Evolutionary conservation across 2,888 invertebrate genomes (phyloP).

Genomic region (Drosophila meridionalis): DNA sequence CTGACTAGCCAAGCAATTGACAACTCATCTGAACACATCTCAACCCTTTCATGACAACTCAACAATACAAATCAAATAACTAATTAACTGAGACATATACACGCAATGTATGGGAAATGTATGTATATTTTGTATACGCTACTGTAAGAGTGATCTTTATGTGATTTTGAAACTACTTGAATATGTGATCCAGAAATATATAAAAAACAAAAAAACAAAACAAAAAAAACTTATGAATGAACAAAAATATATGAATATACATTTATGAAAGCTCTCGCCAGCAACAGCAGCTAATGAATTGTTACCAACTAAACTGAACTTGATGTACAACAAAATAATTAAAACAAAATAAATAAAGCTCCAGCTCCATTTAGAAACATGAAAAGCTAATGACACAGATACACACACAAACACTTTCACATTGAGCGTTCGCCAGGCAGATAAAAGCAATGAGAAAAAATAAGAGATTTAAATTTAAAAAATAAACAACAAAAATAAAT

Average conservation of each 20-base stretch:
- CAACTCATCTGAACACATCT: slow-evolving; percentile 38
- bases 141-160: slow-evolving; percentile 81
- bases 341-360: slow-evolving; percentile 43
- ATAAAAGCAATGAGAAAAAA: neutral
- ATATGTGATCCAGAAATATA: slow-evolving; percentile 79
- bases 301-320: slow-evolving; percentile 60
- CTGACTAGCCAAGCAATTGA: slow-evolving; percentile 38
- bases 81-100: slow-evolving; percentile 47
- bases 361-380: slow-evolving; percentile 77
- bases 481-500: slow-evolving; percentile 47
- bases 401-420: slow-evolving; percentile 22
- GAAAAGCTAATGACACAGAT: slow-evolving; percentile 22
- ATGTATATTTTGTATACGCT: slow-evolving; percentile 82
- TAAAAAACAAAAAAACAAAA: slow-evolving; percentile 40
- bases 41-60: slow-evolving; percentile 44
- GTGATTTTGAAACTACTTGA: slow-evolving; percentile 82
- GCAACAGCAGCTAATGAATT: slow-evolving; percentile 57
- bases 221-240: slow-evolving; percentile 41
- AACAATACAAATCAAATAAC: slow-evolving; percentile 59
- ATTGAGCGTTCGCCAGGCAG: slow-evolving; percentile 18
- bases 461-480: slow-evolving; percentile 21
- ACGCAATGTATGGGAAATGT: slow-evolving; percentile 58
- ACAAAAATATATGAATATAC: slow-evolving; percentile 54
- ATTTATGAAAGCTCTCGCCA: slow-evolving; percentile 56
- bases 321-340: slow-evolving; percentile 57